These are phyloP conservation scores for Microchirus variegatus DNA, from an alignment of 2,797 vertebrate species.

Conservation along the genomic window DNA sequence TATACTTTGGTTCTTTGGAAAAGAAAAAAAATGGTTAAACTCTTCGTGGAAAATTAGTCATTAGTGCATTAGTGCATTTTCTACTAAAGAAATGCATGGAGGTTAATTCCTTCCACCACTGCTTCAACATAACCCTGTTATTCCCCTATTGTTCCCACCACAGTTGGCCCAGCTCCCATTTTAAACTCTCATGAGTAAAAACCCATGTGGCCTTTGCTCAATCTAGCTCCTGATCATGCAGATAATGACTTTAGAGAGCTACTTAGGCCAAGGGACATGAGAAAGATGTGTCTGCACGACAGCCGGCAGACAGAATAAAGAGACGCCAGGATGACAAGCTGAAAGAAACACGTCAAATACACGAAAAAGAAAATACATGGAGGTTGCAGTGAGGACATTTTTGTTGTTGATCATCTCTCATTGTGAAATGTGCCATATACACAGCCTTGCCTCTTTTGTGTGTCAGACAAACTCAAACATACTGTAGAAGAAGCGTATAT, in stretches of 20 bases:
- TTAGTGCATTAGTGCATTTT: conserved; percentile 6
- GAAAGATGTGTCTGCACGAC: conserved; percentile 38
- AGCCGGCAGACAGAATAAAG: conserved; percentile 55
- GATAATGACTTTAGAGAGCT: conserved; percentile 74
- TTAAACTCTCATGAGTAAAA: conserved; percentile 60
- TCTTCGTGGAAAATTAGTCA: conserved; percentile 2
- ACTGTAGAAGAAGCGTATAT: conserved; percentile 26
- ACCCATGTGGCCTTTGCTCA: conserved; percentile 63
- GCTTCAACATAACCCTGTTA: conserved; percentile 50
- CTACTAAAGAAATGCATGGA: conserved; percentile 17
- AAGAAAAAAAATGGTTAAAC: no score
- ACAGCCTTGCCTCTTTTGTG: conserved; percentile 6
- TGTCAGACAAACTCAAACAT: conserved; percentile 11
- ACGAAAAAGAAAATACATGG: conserved; percentile 11
- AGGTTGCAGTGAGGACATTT: conserved; percentile 23
- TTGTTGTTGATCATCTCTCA: conserved; percentile 26
- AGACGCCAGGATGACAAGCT: conserved; percentile 36
- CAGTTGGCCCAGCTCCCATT: conserved; percentile 28
- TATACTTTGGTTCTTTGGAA: no score
- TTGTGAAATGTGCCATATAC: conserved; percentile 47
- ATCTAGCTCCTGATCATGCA: conserved; percentile 69
- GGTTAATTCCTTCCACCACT: conserved; percentile 34
- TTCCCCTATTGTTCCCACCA: conserved; percentile 9
- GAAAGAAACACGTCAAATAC: neutral
- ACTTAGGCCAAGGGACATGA: conserved; percentile 42